Evolutionary conservation across 1,140 invertebrate species (phyloP), one percentile per base, ranked within the genome.

Genomic region (Globodera ellingtonae): DNA sequence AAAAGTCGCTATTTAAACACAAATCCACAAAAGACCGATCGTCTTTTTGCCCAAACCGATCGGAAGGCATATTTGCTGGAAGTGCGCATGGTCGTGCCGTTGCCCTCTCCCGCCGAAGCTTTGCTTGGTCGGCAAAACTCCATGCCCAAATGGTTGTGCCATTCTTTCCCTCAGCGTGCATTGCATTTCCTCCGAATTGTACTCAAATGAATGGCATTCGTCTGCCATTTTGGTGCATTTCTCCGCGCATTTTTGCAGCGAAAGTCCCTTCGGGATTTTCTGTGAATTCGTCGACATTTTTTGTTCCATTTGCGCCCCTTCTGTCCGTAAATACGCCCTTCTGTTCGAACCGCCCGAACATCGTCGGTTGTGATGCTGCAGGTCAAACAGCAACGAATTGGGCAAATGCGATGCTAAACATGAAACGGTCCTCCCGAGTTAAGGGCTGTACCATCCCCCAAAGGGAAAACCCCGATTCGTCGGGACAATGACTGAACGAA

Each of bases 21-120:
- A 35, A 35, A 35, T 35, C 35, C 35, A 35, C 35, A 35, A 35
- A 35, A 35, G 35, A 35, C 35, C 35, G 35, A 35, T 35, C 35
- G 3, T 35, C 3, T 82, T 82, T 71, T 18, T 35, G 10, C 70
- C 10, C 15, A 65, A 59, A 67, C 81, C 67, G 89, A 86, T 79
- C 46, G 85, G 79, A 76, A 88, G 70, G 75, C 87, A 88, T 65
- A 88, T 89, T 79, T 86, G 84, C 67, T 88, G 87, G 79, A 85
- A 89, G 72, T 87, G 89, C 24, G 87, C 82, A 8, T 82, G 71
- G 46, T 81, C 18, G 66, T 69, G 9, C 35, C 21, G 10, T 69
- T 44, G 8, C n/a, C 21, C n/a, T 69, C 66, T 69, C 71, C 35
- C 79, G 78, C 13, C 86, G 77, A 66, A 81, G 85, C 18, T 84